phyloP scores from a whole-genome alignment of 1,140 invertebrate genomes.

The Heliconius melpomene region DNA sequence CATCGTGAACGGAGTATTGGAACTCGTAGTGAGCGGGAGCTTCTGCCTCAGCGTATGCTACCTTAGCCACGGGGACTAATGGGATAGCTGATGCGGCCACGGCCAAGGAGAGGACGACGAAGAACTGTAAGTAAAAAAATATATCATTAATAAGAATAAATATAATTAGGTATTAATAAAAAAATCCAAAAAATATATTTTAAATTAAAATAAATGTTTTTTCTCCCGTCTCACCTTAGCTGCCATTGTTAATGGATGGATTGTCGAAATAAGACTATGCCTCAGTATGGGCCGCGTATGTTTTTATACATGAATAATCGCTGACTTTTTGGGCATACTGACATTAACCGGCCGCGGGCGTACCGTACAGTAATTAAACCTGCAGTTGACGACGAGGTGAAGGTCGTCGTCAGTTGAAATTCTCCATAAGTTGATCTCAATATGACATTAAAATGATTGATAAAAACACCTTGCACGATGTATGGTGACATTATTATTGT shows the following conservation, averaged over 20 bases:
- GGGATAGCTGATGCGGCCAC: conserved; percentile 59
- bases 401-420: conserved; percentile 41
- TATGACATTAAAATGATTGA: conserved; percentile 1
- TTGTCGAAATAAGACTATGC: conserved; percentile 48
- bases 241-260: conserved; percentile 51
- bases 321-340: conserved; percentile 42
- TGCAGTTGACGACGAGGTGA: conserved; percentile 51
- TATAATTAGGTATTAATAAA: neutral
- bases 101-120: conserved; percentile 57
- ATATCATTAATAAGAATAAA: neutral
- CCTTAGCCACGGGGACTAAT: conserved; percentile 36
- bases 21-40: conserved; percentile 85
- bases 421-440: conserved; percentile 32
- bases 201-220: neutral
- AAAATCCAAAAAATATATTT: neutral
- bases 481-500: neutral
- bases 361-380: conserved; percentile 44
- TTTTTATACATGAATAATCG: conserved; percentile 55
- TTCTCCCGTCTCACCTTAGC: conserved; percentile 46
- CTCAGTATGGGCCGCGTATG: conserved; percentile 30
- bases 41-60: conserved; percentile 69
- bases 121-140: conserved; percentile 52
- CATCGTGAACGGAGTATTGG: conserved; percentile 85
- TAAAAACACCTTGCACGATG: conserved; percentile 18
- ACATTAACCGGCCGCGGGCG: conserved; percentile 42